Conservation (phyloP, 2,888 invertebrate genomes). For the Callyntrura guangdongensis region DNA sequence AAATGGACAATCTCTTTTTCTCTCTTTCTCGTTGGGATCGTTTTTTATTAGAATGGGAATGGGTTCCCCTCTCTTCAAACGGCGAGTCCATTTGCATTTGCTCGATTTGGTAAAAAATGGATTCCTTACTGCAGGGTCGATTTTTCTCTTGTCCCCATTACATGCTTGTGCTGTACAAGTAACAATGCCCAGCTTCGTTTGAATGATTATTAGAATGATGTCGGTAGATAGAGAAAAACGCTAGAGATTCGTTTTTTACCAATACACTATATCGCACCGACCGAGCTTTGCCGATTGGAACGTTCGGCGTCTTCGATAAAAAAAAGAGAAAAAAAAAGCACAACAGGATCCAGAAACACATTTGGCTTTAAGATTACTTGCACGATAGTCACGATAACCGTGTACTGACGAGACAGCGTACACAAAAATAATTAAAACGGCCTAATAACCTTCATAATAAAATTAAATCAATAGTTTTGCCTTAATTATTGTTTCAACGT, state of each 20-base stretch:
- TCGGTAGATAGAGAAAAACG: neutral
- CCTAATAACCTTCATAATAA: neutral
- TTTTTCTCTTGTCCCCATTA: neutral
- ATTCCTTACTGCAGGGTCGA: constrained; percentile 56
- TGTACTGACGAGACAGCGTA: neutral
- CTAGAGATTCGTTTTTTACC: constrained; percentile 34
- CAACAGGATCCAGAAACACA: constrained; percentile 18
- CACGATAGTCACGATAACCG: neutral
- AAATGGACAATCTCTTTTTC: neutral
- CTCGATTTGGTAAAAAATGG: constrained; percentile 83
- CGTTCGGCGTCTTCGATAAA: constrained; percentile 60
- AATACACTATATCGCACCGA: constrained; percentile 22
- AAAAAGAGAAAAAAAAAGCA: neutral
- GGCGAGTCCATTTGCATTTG: constrained; percentile 83
- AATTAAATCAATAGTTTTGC: neutral
- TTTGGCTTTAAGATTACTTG: neutral
- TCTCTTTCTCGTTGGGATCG: constrained; percentile 63
- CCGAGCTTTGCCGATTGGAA: constrained; percentile 58
- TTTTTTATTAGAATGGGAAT: constrained; percentile 80
- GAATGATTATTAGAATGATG: constrained; percentile 23
- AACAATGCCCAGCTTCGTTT: constrained; percentile 1
- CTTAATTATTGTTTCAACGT: neutral
- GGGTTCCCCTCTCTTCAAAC: constrained; percentile 29
- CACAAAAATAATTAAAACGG: no score
- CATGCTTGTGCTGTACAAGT: neutral